A percentile compares a stretch with the other conserved stretches of the same genome.
Evolutionary conservation across 2,113 vertebrate genomes (phyloP).

Genomic region (Thunnus maccoyii): DNA sequence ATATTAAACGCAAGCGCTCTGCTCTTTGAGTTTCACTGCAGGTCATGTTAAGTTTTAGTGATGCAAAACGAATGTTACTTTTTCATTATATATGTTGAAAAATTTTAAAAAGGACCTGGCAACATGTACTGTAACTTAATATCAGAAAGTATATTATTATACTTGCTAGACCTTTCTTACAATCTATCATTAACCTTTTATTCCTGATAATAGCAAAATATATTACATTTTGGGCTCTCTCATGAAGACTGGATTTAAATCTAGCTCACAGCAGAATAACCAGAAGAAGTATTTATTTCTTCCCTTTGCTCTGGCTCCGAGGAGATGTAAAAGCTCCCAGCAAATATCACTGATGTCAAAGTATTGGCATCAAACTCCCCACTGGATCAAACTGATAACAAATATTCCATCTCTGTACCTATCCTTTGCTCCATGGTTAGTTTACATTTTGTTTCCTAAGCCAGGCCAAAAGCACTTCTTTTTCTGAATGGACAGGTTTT

Average conservation of each 20-base stretch:
- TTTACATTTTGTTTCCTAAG: constrained; percentile 46
- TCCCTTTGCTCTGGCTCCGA: constrained; percentile 51
- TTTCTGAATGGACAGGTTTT: constrained; percentile 67
- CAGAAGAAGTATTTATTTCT: constrained; percentile 36
- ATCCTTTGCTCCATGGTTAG: constrained; percentile 40
- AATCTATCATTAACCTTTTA: constrained; percentile 35
- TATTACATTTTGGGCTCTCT: constrained; percentile 21
- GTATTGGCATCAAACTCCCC: constrained; percentile 60
- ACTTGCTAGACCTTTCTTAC: neutral
- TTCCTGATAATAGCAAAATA: constrained; percentile 9
- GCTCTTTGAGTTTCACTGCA: constrained; percentile 26
- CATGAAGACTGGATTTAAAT: constrained; percentile 26
- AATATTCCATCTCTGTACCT: constrained; percentile 69
- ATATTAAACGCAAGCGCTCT: constrained; percentile 13
- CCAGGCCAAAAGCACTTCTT: constrained; percentile 30
- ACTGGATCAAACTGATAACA: constrained; percentile 75
- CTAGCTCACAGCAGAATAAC: constrained; percentile 47
- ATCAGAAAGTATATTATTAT: too few relatives aligned
- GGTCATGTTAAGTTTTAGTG: constrained; percentile 13
- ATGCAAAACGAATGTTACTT: neutral
- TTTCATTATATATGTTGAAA: neutral
- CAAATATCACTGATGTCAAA: constrained; percentile 67
- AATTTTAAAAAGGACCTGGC: too few relatives aligned
- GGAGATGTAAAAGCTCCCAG: constrained; percentile 39
- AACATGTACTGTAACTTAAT: too few relatives aligned